phyloP scores from a whole-genome alignment of 2,888 invertebrate genomes.

The Odontothrips loti region DNA sequence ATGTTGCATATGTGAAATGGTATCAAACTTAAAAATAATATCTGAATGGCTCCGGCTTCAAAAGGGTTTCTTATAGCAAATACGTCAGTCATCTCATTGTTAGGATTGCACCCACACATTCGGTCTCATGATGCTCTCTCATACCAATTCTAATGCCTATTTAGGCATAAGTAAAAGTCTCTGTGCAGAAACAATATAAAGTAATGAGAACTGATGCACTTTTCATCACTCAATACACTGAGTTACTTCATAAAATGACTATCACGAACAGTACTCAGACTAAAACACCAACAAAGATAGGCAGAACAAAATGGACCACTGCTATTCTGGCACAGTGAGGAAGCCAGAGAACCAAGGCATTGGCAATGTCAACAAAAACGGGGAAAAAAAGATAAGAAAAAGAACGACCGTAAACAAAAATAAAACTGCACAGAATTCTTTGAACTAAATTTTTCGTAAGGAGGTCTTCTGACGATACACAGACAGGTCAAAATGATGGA shows the following conservation, averaged over 20 bases:
- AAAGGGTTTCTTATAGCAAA: not conserved
- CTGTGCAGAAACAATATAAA: not conserved
- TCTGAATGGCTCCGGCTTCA: not conserved
- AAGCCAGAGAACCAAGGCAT: conserved; percentile 26
- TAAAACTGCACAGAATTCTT: not conserved
- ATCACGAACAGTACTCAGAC: conserved; percentile 15
- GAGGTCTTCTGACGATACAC: not conserved
- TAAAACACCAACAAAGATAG: conserved; percentile 25
- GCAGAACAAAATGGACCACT: conserved; percentile 19
- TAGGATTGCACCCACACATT: conserved; percentile 4
- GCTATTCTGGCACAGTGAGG: conserved; percentile 22
- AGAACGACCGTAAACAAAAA: not conserved
- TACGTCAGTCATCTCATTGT: conserved; percentile 5
- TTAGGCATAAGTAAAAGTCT: not conserved
- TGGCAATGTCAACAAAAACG: conserved; percentile 10
- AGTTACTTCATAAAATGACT: not conserved
- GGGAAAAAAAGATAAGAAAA: not conserved
- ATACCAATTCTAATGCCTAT: not conserved
- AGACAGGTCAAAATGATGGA: conserved; percentile 6
- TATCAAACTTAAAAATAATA: not conserved
- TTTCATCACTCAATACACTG: not conserved
- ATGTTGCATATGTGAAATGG: not conserved
- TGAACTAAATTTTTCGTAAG: too few species aligned
- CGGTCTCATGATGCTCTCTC: not conserved
- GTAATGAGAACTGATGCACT: conserved; percentile 20